Base-by-base conservation (phyloP, 1,140 invertebrate genomes). In the Chlorops oryzae region DNA sequence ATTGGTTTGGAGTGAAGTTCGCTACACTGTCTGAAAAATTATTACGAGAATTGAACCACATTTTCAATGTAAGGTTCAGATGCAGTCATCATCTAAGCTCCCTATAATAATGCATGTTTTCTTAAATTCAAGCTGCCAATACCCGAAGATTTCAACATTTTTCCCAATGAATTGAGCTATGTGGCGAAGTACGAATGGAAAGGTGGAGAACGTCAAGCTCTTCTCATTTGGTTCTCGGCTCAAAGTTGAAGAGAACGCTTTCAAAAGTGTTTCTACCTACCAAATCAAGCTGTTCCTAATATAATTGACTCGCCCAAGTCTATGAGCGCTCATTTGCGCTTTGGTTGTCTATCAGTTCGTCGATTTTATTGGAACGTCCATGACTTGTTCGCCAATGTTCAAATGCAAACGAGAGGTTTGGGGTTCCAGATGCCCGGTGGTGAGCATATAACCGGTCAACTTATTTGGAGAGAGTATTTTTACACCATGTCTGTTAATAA, bases 401-500 rank as follows among this genome's bases (percentile, higher is more conserved):
- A 81, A 57, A 13, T 76, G 51, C 73, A 81, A 3, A 75, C 80
- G 47, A 59, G 52, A n/a, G 48, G 52, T 12, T 51, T 52, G 1
- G 64, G 63, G 7, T 32, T 59, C 1, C 58, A 63, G 15, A 62
- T 64, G 58, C 25, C 56, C 1, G 59, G 57, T 20, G 57, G 61
- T 4, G 57, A 72, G 12, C 65, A 78, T 63, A 72, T 77, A 62
- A 77, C 80, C 51, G 84, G 76, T 1, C 86, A 88, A 59, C 64
- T 88, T n/a, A 80, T 88, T 28, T 87, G 85, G 85, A 71, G 86
- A 23, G 86, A 89, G 60, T 88, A 87, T 59, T 89, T 88, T 66
- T 89, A 88, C 63, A 83, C 78, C 50, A 85, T 78, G 84, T 85
- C 75, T 60, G 82, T 84, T 12, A 81, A 79, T 55, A 84, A 83